Base-by-base conservation (phyloP, 2,113 vertebrate species). In the Aptenodytes patagonicus region DNA sequence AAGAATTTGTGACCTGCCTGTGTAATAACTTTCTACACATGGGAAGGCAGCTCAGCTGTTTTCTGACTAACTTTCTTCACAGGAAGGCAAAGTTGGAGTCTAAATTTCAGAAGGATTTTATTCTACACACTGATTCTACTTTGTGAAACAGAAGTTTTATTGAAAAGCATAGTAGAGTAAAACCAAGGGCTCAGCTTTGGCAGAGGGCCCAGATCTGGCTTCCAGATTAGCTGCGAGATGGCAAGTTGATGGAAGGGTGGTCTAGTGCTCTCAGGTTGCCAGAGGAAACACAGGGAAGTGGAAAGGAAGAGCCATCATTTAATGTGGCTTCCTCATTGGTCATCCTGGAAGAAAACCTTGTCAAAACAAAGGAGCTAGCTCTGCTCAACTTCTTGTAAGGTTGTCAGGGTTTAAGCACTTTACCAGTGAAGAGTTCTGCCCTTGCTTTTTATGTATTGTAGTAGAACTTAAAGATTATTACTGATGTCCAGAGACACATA, bases 51-150 rank as follows among this genome's bases (percentile, higher is more conserved):
- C 70, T 94, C 85, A 64, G 52, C 51, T 88, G 40, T 64, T 94
- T 96, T 87, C 58, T 86, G 94, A 72, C 49, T 84, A 94, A 90
- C 44, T 88, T 97, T 40, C 28, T 80, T 89, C 83, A 84, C 80
- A 97, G 66, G 77, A 97, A 97, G 55, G 83, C 64, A 93, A 97
- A 97, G 95, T 25, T 93, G 49, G 81, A 93, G 58, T 92, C 78
- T 88, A 97, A 96, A 93, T 86, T 93, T 77, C 19, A 47, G 83
- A 83, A 90, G 66, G 10, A 54, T 52, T 71, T 95, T 90, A 66
- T 96, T 97, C 28, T 93, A 71, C 52, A 81, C 68, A 55, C 16
- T 61, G 60, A 26, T 44, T 91, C 93, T 76, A 32, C 42, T 71
- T 51, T 82, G 47, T 82, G 76, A 97, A 95, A 92, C 8, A 36